Base-by-base conservation (phyloP, 2,113 vertebrate genomes). In the Equus quagga region DNA sequence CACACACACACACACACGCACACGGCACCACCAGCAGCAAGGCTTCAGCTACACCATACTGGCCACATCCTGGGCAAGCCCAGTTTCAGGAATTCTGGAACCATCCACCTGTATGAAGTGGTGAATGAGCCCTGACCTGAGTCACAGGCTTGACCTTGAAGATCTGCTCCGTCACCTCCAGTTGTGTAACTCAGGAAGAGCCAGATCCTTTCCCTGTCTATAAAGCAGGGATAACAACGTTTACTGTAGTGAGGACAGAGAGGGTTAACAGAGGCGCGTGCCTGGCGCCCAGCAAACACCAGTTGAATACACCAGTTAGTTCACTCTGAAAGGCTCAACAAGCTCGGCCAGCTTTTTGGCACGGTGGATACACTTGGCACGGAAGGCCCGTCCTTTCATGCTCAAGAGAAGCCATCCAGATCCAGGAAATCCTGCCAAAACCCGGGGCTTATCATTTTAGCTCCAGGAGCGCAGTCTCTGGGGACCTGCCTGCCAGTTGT, bases 361-460 rank as follows among this genome's bases (percentile, higher is more conserved):
- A 1, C 0, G 2, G 54, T 3, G 51, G 78, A 26, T 97, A 46
- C 84, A 69, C n/a, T 80, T 96, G 96, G 94, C 96, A 95, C 89
- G 93, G 86, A 70, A 14, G 1, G 41, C 73, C 76, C 3, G 6
- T 93, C 92, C 95, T 89, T 92, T 72, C 94, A 67, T 1, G 33
- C 79, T 70, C 58, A 36, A 70, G 96, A 91, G 73, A 96, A 97
- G 79, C 95, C 54, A 23, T 90, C 44, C 4, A 10, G 18, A 64
- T 88, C 96, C 94, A 95, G 94, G 46, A 96, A 95, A 89, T 91
- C 85, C 94, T 96, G 98, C 96, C 97, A 84, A 80, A 70, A 81
- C 67, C 73, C 62, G 0, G 7, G 89, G 79, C 89, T 96, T 69
- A 95, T 93, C 93, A 85, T 93, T 79, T 95, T 58, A 95, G 97